phyloP scores from a whole-genome alignment of 1,140 invertebrate species.

The Cyrtorhinus lividipennis region DNA sequence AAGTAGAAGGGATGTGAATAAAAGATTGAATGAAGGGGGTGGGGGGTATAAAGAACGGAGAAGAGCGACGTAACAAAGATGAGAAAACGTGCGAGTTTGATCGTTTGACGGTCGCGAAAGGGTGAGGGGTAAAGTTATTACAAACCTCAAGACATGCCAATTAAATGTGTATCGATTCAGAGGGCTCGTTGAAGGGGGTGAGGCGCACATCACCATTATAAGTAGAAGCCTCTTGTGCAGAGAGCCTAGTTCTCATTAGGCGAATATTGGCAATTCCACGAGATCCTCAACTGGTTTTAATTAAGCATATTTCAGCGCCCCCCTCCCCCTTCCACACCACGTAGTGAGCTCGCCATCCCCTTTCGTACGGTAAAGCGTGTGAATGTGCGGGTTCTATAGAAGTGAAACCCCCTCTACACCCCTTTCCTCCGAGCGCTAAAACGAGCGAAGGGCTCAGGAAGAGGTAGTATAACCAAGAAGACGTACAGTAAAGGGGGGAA shows the following conservation, averaged over 20 bases:
- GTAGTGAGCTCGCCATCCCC: too few species aligned
- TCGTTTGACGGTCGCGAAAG: background rate
- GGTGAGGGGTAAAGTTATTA: conserved; percentile 13
- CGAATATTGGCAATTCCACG: conserved; percentile 13
- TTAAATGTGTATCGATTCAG: conserved; percentile 20
- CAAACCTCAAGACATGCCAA: conserved; percentile 15
- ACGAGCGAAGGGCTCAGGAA: background rate
- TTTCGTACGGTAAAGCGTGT: too few species aligned
- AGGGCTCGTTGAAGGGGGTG: background rate
- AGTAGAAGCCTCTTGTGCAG: conserved; percentile 11
- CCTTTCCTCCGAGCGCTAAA: too few species aligned
- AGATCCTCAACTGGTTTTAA: conserved; percentile 17
- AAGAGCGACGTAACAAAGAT: background rate
- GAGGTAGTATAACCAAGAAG: background rate
- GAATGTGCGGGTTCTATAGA: background rate
- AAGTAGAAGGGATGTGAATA: background rate
- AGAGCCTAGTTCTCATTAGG: conserved; percentile 14
- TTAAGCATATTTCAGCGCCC: conserved; percentile 18
- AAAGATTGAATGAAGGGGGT: background rate
- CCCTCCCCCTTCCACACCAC: background rate
- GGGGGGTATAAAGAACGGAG: background rate
- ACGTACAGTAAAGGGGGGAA: background rate
- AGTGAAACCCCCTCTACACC: background rate
- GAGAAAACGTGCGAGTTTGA: background rate
- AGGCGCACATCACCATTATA: conserved; percentile 9